These are phyloP conservation scores for Pterocles burchelli DNA, from an alignment of 2,113 vertebrate species.

Conservation along the genomic window DNA sequence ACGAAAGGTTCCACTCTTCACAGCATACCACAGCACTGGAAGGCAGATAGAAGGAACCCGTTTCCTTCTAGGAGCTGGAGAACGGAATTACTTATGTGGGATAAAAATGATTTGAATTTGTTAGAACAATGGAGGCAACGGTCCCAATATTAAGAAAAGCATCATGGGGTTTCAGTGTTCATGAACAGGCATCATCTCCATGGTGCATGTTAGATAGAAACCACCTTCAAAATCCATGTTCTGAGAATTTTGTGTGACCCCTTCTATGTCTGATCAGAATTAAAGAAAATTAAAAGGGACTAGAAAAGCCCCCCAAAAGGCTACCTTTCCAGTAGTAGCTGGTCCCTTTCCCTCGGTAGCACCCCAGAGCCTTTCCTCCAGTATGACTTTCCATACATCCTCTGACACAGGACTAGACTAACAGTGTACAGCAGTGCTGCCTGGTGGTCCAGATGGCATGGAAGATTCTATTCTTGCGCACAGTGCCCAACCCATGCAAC, in stretches of 20 bases:
- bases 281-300: not conserved
- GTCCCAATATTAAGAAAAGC: not conserved
- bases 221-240: not conserved
- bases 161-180: not conserved
- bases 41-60: not conserved
- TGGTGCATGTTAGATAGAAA: not conserved
- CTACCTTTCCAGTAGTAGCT: not conserved
- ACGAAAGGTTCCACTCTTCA: not conserved
- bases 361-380: not conserved
- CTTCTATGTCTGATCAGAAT: not conserved
- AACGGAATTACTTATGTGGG: not conserved
- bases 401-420: not conserved
- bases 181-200: not conserved
- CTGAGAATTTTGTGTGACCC: not conserved
- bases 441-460: not conserved
- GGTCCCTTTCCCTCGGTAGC: not conserved
- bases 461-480: not conserved
- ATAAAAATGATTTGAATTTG: not conserved
- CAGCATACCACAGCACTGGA: not conserved
- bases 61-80: not conserved
- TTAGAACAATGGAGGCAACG: not conserved
- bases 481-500: not conserved
- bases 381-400: not conserved
- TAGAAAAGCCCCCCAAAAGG: not conserved
- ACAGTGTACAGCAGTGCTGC: not conserved